Percentiles rank a stretch among this genome's conserved stretches.
Evolutionary conservation across 2,113 vertebrate species (phyloP).

Genomic region (Oryzias javanicus): DNA sequence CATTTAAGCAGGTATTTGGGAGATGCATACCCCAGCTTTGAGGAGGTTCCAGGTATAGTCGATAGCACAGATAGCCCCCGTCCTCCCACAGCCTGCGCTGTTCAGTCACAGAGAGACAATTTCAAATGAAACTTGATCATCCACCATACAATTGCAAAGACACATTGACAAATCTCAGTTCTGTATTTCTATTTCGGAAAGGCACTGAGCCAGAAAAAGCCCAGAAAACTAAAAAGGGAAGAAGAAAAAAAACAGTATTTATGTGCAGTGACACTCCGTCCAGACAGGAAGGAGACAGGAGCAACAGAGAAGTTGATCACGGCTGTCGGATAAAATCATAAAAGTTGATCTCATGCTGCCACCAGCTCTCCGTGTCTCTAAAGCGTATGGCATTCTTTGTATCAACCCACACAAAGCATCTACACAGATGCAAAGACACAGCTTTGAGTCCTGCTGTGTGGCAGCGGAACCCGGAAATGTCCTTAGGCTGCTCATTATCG

Average conservation of each 20-base stretch:
- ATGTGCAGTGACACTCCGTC: conserved; percentile 1
- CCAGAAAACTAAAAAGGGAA: neutral
- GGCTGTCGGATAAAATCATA: conserved; percentile 37
- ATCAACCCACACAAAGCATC: conserved; percentile 41
- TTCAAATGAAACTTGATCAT: neutral
- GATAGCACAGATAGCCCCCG: conserved; percentile 98
- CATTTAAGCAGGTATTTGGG: neutral
- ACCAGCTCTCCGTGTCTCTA: conserved; percentile 32
- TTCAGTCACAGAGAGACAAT: conserved; percentile 45
- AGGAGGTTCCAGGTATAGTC: conserved; percentile 99
- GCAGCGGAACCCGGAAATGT: conserved; percentile 66
- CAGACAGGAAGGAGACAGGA: conserved; percentile 49
- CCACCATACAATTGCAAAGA: neutral
- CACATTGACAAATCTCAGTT: neutral
- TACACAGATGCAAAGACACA: conserved; percentile 29
- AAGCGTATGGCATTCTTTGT: conserved; percentile 25
- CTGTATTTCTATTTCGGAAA: conserved; percentile 2
- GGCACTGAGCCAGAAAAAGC: neutral
- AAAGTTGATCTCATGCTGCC: conserved; percentile 53
- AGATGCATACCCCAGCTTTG: conserved; percentile 89
- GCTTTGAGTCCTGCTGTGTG: conserved; percentile 58
- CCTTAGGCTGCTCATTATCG: conserved; percentile 70
- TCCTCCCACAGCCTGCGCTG: conserved; percentile 98
- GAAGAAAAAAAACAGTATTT: neutral
- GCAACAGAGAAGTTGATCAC: conserved; percentile 28